Base-by-base conservation (phyloP, 1,140 invertebrate genomes). In the Macrobrachium rosenbergii region DNA sequence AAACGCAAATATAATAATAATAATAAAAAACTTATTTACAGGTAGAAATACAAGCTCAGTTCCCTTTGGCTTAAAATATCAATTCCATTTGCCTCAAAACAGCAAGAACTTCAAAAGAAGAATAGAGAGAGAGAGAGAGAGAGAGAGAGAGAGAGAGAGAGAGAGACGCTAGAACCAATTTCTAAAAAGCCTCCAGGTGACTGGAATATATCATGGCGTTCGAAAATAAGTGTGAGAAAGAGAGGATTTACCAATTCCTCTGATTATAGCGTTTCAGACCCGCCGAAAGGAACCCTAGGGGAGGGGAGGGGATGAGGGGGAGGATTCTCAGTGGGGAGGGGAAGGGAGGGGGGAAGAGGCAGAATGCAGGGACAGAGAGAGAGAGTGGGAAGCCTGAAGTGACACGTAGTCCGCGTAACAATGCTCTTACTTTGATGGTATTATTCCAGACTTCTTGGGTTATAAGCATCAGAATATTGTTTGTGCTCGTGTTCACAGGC, bases 91-190 rank as follows among this genome's bases (percentile, higher is more conserved):
- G 72, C 19, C 52, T 19, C 37, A 37, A 37, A 45, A 79, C 10
- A 52, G 16, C 77, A 14, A 80, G 59, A 80, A 21, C 19, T 19
- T 60, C n/a, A 80, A 52, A 80, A 28, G 60, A 17, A 80, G 5
- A 14, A 62, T 14, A 80, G n/a, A 79, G 45, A 59, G 78, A 63
- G 59, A 60, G 60, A 19, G 21, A 63, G 14, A 63, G 28, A 37
- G 59, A 63, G n/a, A 62, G 60, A 80, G 78, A 80, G 78, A 80
- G 78, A 63, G 78, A 80, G 45, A 23, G 45, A 23, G 21, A 58
- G 45, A 78, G 52, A 19, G 76, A 52, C 37, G 58, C n/a, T 16
- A 52, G 45, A 58, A 23, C 16, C 52, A 52, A 52, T 52, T 52
- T 52, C 52, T 52, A 52, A 52, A 52, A 52, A 52, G 52, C 52